Evolutionary conservation across 2,113 vertebrate genomes (phyloP).

Genomic region (Philantomba maxwellii): DNA sequence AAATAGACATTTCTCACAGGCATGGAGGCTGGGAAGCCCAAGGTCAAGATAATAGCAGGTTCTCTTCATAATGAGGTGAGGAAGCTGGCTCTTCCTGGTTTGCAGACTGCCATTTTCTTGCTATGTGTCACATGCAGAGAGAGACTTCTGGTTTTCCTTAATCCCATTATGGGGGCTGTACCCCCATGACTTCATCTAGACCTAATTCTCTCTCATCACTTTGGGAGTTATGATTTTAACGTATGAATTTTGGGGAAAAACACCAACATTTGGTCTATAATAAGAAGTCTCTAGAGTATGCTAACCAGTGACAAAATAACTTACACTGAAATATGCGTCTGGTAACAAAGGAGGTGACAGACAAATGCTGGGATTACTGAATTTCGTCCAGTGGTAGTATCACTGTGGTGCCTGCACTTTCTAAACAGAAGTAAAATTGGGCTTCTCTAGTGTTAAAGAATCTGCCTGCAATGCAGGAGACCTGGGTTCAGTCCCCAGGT

Average conservation of each 20-base stretch:
- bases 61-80: neutral
- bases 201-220: neutral
- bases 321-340: neutral
- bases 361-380: neutral
- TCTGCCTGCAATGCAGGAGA: neutral
- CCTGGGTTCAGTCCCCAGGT: neutral
- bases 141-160: neutral
- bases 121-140: neutral
- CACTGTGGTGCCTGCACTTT: neutral
- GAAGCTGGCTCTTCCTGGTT: neutral
- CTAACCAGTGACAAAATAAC: neutral
- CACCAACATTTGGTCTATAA: neutral
- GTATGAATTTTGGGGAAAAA: neutral
- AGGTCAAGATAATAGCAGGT: neutral
- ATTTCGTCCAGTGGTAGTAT: neutral
- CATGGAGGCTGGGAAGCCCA: neutral
- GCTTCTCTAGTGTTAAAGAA: neutral
- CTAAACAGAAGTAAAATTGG: neutral
- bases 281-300: neutral
- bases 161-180: neutral
- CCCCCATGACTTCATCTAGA: neutral
- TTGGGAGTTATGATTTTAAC: neutral
- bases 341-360: neutral
- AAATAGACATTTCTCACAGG: neutral
- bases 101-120: neutral